Percentiles rank a stretch among this genome's conserved stretches.
These are phyloP conservation scores for Dasypolia templi DNA, from an alignment of 2,888 invertebrate genomes.

Conservation along the genomic window DNA sequence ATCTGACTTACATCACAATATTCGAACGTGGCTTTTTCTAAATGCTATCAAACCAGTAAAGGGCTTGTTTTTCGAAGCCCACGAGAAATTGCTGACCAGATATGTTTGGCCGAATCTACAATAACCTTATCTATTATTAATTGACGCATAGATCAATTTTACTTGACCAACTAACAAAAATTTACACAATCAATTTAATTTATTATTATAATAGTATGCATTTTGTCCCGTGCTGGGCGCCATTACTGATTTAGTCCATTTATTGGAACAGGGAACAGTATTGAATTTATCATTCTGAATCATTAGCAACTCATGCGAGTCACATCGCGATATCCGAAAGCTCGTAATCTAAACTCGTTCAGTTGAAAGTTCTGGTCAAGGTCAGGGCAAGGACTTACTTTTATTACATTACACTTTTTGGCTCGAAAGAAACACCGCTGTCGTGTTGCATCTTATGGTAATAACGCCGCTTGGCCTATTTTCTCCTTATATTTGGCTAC, in stretches of 20 bases:
- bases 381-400: conserved; percentile 63
- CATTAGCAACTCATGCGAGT: conserved; percentile 42
- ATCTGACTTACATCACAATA: background rate
- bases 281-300: conserved; percentile 34
- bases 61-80: conserved; percentile 28
- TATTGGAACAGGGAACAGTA: conserved; percentile 22
- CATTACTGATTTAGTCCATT: conserved; percentile 10
- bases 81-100: conserved; percentile 1
- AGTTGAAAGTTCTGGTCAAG: conserved; percentile 63
- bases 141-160: background rate
- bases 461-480: conserved; percentile 44
- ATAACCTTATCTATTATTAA: conserved; percentile 9
- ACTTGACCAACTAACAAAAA: background rate
- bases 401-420: conserved; percentile 52
- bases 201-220: background rate
- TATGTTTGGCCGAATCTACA: conserved; percentile 26
- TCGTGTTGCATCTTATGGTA: conserved; percentile 43
- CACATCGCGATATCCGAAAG: conserved; percentile 20
- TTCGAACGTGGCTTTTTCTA: background rate
- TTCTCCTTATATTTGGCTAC: conserved; percentile 38
- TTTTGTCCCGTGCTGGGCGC: conserved; percentile 32
- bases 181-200: background rate
- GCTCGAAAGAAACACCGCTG: conserved; percentile 42
- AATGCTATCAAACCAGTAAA: background rate
- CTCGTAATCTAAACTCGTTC: conserved; percentile 46